Conservation (phyloP, 2,797 vertebrate genomes). For the Echiichthys vipera region DNA sequence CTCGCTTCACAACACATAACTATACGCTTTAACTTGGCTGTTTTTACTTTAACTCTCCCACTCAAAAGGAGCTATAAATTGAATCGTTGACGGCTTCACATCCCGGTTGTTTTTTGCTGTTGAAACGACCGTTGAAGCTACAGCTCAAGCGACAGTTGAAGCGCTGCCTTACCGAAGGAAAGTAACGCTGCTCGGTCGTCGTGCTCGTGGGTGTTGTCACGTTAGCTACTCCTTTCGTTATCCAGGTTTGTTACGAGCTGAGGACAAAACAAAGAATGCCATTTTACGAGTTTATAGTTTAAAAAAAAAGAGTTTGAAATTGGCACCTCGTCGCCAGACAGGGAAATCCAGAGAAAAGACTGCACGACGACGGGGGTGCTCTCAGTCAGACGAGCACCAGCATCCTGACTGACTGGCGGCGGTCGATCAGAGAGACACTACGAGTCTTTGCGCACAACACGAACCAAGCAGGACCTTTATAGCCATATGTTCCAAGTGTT, state of each 20-base stretch:
- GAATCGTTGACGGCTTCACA: conserved; percentile 18
- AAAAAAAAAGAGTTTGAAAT: conserved; percentile 6
- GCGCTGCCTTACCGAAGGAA: conserved; percentile 65
- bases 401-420: conserved; percentile 61
- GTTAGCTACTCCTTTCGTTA: conserved; percentile 72
- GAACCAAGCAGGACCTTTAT: conserved; percentile 18
- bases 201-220: conserved; percentile 70
- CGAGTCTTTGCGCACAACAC: conserved; percentile 33
- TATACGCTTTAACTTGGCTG: background rate
- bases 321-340: conserved; percentile 5
- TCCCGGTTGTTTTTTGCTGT: conserved; percentile 29
- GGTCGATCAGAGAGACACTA: conserved; percentile 31
- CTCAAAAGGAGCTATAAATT: background rate
- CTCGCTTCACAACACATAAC: background rate
- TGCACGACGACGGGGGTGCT: conserved; percentile 42
- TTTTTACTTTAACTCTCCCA: background rate
- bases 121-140: no score
- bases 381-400: conserved; percentile 72
- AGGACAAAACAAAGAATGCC: conserved; percentile 69
- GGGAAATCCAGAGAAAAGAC: conserved; percentile 41
- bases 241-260: conserved; percentile 81
- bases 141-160: conserved; percentile 32
- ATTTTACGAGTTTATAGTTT: conserved; percentile 63
- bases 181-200: conserved; percentile 61
- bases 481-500: conserved; percentile 37